These are phyloP conservation scores for Pachypeltis micranthus DNA, from an alignment of 1,140 invertebrate genomes.

Conservation along the genomic window DNA sequence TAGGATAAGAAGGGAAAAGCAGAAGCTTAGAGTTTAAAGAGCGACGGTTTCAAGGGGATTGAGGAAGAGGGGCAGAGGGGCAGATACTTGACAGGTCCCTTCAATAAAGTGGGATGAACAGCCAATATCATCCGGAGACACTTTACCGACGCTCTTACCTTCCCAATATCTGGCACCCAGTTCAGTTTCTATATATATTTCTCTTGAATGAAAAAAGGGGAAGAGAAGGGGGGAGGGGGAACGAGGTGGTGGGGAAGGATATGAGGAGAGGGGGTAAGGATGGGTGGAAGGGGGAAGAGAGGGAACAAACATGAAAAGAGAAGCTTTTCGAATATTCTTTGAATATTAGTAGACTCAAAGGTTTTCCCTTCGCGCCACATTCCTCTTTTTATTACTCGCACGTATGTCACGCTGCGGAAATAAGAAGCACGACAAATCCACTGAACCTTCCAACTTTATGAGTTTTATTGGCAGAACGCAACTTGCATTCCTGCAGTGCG, in stretches of 20 bases:
- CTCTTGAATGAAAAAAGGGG: neutral
- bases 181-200: constrained; percentile 5
- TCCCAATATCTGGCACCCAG: constrained; percentile 9
- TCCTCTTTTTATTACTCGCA: no score
- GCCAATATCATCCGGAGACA: constrained; percentile 5
- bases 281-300: neutral
- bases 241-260: neutral
- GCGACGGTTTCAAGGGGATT: neutral
- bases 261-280: no score
- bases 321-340: neutral
- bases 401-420: no score
- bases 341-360: constrained; percentile 3
- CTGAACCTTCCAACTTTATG: no score
- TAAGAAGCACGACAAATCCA: no score
- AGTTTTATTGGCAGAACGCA: no score
- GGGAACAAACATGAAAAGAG: neutral
- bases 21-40: neutral
- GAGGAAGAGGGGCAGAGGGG: neutral
- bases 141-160: neutral
- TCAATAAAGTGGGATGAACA: constrained; percentile 9
- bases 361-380: no score
- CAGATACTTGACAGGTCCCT: constrained; percentile 5
- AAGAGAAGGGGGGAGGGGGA: neutral
- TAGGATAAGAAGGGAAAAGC: neutral
- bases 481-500: no score